Percentiles rank a stretch among this genome's conserved stretches.
Conservation (phyloP, 2,113 vertebrate genomes). For the Todiramphus chloris region DNA sequence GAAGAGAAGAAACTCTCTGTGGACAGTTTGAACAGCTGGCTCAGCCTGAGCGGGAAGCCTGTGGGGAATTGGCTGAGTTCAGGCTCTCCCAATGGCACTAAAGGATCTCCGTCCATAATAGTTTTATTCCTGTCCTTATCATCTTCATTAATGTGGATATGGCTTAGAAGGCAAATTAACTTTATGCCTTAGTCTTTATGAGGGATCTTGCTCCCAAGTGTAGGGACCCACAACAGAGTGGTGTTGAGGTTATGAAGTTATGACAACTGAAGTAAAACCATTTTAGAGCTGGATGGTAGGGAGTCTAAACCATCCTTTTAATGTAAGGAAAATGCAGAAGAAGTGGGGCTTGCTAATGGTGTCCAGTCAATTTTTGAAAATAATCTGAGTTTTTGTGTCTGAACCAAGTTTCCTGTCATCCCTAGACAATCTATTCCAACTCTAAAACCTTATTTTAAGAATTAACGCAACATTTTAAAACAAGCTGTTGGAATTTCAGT, state of each 20-base stretch:
- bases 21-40: neutral
- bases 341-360: neutral
- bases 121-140: neutral
- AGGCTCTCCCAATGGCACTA: neutral
- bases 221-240: neutral
- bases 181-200: neutral
- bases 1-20: accelerated
- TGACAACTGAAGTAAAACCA: neutral
- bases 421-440: neutral
- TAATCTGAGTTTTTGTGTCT: neutral
- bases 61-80: neutral
- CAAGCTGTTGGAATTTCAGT: constrained; percentile 25
- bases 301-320: neutral
- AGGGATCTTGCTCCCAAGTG: neutral
- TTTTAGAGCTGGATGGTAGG: neutral
- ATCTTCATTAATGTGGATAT: neutral
- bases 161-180: neutral
- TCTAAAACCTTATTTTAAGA: constrained; percentile 29
- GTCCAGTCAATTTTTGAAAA: neutral
- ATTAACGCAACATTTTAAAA: constrained; percentile 10
- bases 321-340: neutral
- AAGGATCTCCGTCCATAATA: accelerated
- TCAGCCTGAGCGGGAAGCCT: neutral
- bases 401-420: neutral
- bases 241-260: neutral